Conservation (phyloP, 2,113 vertebrate genomes). For the Hippocampus mohnikei region DNA sequence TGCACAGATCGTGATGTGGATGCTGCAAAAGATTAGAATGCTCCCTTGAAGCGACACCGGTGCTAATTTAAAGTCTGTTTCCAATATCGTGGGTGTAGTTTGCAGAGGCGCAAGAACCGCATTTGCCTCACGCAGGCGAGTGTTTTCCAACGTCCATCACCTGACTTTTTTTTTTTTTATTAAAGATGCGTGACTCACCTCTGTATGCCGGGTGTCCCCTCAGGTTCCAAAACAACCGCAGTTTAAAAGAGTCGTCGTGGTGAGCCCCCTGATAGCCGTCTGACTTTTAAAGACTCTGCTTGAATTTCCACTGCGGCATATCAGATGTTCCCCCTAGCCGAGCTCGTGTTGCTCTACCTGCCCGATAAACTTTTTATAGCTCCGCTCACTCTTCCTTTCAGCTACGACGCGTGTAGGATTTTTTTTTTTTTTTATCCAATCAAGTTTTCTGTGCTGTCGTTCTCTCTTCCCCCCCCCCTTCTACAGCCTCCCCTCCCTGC, state of each 20-base stretch:
- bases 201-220: constrained; percentile 44
- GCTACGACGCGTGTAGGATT: not conserved
- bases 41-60: too few relatives aligned
- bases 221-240: constrained; percentile 58
- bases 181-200: constrained; percentile 58
- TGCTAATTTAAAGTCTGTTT: not conserved
- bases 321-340: constrained; percentile 80
- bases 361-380: constrained; percentile 83
- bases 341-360: constrained; percentile 84
- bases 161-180: too few relatives aligned
- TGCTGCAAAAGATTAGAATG: not conserved
- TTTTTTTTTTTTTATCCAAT: constrained; percentile 30
- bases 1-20: too few relatives aligned
- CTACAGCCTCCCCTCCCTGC: not conserved
- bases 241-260: constrained; percentile 49
- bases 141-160: too few relatives aligned
- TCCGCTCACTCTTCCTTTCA: constrained; percentile 14
- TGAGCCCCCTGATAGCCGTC: constrained; percentile 33
- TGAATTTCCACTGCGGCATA: constrained; percentile 82
- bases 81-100: not conserved
- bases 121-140: not conserved
- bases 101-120: not conserved
- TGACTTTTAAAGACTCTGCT: constrained; percentile 84
- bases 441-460: constrained; percentile 24
- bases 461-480: not conserved